Conservation (phyloP, 2,888 invertebrate genomes). For the Pachymerium ferrugineum region DNA sequence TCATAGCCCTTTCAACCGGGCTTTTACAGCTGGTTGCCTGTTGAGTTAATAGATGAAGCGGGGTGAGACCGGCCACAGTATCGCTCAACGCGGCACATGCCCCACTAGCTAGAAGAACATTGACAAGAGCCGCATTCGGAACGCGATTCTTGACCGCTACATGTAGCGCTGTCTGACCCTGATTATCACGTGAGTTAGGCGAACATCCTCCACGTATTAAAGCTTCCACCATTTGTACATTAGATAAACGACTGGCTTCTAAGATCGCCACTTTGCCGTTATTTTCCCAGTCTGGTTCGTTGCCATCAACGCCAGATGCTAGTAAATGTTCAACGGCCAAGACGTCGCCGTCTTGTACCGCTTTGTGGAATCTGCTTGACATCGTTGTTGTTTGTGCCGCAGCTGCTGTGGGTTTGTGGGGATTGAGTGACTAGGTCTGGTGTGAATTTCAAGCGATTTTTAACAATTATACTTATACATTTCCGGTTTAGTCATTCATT, state of each 20-base stretch:
- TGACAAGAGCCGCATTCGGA: slow-evolving; percentile 34
- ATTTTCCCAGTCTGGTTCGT: slow-evolving; percentile 38
- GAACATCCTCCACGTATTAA: slow-evolving; percentile 34
- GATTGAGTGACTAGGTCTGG: neutral
- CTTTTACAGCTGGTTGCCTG: slow-evolving; percentile 31
- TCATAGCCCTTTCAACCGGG: slow-evolving; percentile 16
- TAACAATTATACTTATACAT: neutral
- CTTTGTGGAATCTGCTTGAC: slow-evolving; percentile 34
- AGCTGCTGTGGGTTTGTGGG: neutral
- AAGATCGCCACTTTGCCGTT: slow-evolving; percentile 37
- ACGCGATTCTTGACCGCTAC: slow-evolving; percentile 36
- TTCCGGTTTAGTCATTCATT: neutral
- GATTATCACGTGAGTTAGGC: slow-evolving; percentile 36
- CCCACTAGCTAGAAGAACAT: slow-evolving; percentile 36
- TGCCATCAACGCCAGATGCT: slow-evolving; percentile 34
- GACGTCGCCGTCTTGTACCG: slow-evolving; percentile 35
- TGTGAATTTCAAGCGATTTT: no score
- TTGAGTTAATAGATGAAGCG: slow-evolving; percentile 37
- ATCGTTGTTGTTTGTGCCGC: no score
- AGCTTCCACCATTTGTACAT: slow-evolving; percentile 34
- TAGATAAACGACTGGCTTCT: slow-evolving; percentile 36
- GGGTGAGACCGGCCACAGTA: slow-evolving; percentile 36
- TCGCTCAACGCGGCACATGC: slow-evolving; percentile 36
- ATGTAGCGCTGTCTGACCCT: slow-evolving; percentile 39
- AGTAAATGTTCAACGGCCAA: slow-evolving; percentile 33